These are phyloP conservation scores for Notamacropus eugenii DNA, from an alignment of 2,797 vertebrate species.

Conservation along the genomic window DNA sequence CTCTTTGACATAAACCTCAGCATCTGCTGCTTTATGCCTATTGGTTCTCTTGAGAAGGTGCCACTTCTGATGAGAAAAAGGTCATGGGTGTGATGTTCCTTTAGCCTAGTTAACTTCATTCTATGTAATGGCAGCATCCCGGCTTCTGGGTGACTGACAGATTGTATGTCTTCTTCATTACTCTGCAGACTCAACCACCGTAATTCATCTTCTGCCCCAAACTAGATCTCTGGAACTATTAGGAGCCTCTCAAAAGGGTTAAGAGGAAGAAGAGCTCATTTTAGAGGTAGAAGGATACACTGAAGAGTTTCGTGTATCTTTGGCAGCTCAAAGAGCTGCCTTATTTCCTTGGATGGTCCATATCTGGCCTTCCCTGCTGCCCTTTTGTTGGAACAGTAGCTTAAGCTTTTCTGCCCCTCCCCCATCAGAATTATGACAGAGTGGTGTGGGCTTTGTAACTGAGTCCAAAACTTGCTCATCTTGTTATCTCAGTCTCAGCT, in stretches of 20 bases:
- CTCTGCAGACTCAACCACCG: constrained; percentile 12
- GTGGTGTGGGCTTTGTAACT: constrained; percentile 71
- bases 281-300: constrained; percentile 5
- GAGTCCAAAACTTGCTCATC: constrained; percentile 72
- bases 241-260: constrained; percentile 8
- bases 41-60: not conserved
- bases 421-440: constrained; percentile 58
- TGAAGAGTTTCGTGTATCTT: not conserved
- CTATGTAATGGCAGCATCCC: not conserved
- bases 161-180: constrained; percentile 8
- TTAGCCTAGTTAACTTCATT: not conserved
- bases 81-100: not conserved
- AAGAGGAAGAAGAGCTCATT: not conserved
- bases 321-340: not conserved
- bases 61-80: not conserved
- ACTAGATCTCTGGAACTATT: not conserved
- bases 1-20: not conserved
- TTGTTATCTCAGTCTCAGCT: constrained; percentile 68
- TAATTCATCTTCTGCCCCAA: not conserved
- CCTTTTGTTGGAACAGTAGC: constrained; percentile 73
- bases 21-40: not conserved
- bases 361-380: constrained; percentile 55
- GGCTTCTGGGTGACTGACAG: constrained; percentile 24
- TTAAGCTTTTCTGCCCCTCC: constrained; percentile 72
- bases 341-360: constrained; percentile 54